Percentiles rank a stretch among this genome's conserved stretches.
Evolutionary conservation across 2,113 vertebrate genomes (phyloP).

Genomic region (Ancistrus triradiatus): DNA sequence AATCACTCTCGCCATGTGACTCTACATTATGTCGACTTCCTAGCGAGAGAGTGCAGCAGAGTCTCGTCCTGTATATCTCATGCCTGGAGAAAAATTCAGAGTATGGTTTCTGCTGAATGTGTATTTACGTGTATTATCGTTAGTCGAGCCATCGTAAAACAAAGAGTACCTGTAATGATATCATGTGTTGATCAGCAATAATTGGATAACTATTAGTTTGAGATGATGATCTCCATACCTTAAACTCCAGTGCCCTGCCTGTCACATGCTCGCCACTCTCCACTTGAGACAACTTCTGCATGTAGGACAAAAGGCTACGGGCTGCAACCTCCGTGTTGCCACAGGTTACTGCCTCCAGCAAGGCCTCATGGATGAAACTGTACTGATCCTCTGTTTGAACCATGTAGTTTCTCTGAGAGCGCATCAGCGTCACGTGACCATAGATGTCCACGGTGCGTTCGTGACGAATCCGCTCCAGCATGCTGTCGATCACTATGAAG

Average conservation of each 20-base stretch:
- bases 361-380: slow-evolving; percentile 95
- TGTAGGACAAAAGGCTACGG: slow-evolving; percentile 89
- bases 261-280: slow-evolving; percentile 89
- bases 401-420: slow-evolving; percentile 97
- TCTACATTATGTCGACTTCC: no score
- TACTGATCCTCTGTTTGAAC: slow-evolving; percentile 98
- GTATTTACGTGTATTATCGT: no score
- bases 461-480: slow-evolving; percentile 92
- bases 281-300: slow-evolving; percentile 92
- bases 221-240: slow-evolving; percentile 66
- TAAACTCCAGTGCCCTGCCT: slow-evolving; percentile 97
- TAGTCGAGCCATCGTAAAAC: no score
- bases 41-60: no score
- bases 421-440: slow-evolving; percentile 94
- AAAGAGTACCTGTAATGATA: no score
- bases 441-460: slow-evolving; percentile 96
- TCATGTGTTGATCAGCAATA: no score
- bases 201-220: no score
- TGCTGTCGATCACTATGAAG: slow-evolving; percentile 95
- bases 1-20: no score
- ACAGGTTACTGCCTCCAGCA: slow-evolving; percentile 93
- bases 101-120: no score
- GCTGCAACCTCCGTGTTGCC: slow-evolving; percentile 95
- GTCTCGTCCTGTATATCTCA: no score
- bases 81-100: no score